Evolutionary conservation across 92 coral and sea anemone species (phyloP), one percentile per base, ranked within the genome.

Genomic region (Muricea muricata): DNA sequence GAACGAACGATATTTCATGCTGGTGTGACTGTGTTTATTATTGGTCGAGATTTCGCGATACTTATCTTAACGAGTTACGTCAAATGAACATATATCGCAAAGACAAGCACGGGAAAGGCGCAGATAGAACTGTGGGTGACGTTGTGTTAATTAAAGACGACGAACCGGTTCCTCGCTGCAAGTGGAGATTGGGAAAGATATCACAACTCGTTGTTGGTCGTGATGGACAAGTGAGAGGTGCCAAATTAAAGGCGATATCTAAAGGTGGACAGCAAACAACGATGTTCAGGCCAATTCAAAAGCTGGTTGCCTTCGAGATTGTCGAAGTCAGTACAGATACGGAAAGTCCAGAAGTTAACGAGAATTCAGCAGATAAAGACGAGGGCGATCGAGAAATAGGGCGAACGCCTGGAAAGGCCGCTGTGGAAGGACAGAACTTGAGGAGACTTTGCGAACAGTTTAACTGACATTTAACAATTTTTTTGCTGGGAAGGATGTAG

Each of bases 41-140:
- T 48, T 48, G 84, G 84, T 3, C 56, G 20, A 17, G 84, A 41
- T 79, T 79, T 46, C 84, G 84, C 17, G 45, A 41, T 13, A 25
- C 11, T 8, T 74, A 45, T 30, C 10, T 74, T 29, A 74, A 74
- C 37, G 80, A 74, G 39, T 40, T 74, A n/a, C 2, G 61, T 12
- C 80, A 45, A 29, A 74, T 74, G 61, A 74, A 74, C 24, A 6
- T 74, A 6, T 74, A 74, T 24, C 76, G 52, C 25, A 37, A 35
- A 20, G 12, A 20, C 12, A 70, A 70, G 21, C 2, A 18, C 20
- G 9, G 12, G 1, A 46, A 4, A 10, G 17, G 14, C 25, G 29
- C 17, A 40, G 39, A 31, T 47, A 9, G 28, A 6, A 47, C 55
- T 0, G 80, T 74, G 4, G 80, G 80, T 7, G 80, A 74, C 18